Percentiles rank a stretch among this genome's conserved stretches.
Conservation (phyloP, 2,888 invertebrate genomes). For the Ferdinandea cuprea region DNA sequence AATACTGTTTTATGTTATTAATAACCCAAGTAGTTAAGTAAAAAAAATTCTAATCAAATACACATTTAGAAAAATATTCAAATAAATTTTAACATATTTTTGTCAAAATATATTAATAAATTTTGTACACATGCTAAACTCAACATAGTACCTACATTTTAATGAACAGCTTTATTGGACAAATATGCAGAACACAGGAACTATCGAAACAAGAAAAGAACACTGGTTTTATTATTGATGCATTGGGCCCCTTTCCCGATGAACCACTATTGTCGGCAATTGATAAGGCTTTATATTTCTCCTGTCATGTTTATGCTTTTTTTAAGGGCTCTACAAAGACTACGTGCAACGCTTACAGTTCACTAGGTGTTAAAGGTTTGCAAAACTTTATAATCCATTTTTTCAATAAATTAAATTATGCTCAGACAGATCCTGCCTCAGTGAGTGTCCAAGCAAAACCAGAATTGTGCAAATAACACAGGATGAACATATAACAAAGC, state of each 20-base stretch:
- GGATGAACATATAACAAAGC: not conserved
- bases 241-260: conserved; percentile 79
- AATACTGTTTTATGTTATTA: no score
- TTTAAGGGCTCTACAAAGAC: not conserved
- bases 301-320: not conserved
- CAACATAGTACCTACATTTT: not conserved
- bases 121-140: not conserved
- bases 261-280: conserved; percentile 77
- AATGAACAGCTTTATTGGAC: conserved; percentile 1
- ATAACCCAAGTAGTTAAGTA: no score
- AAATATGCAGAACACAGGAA: not conserved
- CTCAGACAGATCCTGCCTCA: not conserved
- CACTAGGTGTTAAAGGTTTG: conserved; percentile 10
- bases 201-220: conserved; percentile 7
- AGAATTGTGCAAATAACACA: not conserved
- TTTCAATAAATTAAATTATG: no score
- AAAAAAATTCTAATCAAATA: no score
- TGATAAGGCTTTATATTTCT: conserved; percentile 77
- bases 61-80: no score
- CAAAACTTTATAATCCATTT: not conserved
- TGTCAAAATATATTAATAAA: not conserved
- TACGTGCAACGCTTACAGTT: not conserved
- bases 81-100: no score
- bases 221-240: conserved; percentile 40
- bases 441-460: not conserved